phyloP scores from a whole-genome alignment of 1,140 invertebrate genomes.

The Eufriesea mexicana region DNA sequence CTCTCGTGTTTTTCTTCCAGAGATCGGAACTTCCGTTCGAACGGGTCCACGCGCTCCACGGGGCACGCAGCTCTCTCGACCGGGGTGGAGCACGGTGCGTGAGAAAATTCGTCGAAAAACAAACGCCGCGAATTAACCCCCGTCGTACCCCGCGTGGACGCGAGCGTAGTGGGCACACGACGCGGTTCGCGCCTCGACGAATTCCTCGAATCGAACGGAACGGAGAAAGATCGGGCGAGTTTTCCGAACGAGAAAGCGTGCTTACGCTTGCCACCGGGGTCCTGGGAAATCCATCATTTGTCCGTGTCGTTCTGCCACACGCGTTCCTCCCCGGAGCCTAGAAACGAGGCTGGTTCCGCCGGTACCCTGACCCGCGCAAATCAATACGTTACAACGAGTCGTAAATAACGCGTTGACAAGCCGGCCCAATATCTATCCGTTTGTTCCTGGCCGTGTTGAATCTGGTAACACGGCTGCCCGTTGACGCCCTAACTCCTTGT shows the following conservation, averaged over 20 bases:
- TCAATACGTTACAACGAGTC: constrained; percentile 67
- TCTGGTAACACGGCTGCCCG: background rate
- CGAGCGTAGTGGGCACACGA: too few species aligned
- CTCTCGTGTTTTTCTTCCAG: background rate
- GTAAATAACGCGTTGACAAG: constrained; percentile 73
- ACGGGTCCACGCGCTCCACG: background rate
- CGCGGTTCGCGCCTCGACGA: background rate
- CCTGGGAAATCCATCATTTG: background rate
- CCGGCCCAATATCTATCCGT: constrained; percentile 60
- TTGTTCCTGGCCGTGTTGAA: constrained; percentile 15
- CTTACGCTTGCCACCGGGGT: background rate
- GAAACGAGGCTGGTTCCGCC: constrained; percentile 5
- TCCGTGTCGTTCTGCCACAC: background rate
- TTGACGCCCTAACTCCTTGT: constrained; percentile 17
- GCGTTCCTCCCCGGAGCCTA: background rate
- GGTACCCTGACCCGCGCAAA: constrained; percentile 41
- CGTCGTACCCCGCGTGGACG: too few species aligned
- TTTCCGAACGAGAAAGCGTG: background rate
- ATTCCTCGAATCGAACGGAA: background rate
- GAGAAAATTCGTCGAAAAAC: background rate
- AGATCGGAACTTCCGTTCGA: constrained; percentile 5
- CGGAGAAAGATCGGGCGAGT: background rate
- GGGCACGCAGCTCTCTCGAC: background rate
- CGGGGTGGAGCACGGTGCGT: too few species aligned
- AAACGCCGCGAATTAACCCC: too few species aligned